Evolutionary conservation across 2,113 vertebrate species (phyloP).

Genomic region (Atlantisia rogersi): DNA sequence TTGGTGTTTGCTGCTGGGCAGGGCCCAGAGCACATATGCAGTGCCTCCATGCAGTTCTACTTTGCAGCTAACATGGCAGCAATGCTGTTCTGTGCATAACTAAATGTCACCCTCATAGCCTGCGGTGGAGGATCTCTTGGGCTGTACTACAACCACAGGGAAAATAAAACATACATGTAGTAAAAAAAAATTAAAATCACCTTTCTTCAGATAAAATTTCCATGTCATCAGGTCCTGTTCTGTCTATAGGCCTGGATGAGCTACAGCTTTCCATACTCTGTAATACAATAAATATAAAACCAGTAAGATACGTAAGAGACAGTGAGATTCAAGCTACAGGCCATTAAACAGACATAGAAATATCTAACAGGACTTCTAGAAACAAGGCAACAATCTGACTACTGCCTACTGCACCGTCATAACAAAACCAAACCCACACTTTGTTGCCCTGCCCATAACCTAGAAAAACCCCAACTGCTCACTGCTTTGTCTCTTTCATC

Average conservation of each 20-base stretch:
- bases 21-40: neutral
- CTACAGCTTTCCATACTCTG: constrained; percentile 78
- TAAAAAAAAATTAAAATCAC: constrained; percentile 68
- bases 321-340: neutral
- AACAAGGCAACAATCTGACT: neutral
- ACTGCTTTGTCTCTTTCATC: neutral
- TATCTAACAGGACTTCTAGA: neutral
- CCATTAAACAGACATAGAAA: neutral
- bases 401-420: neutral
- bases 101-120: neutral
- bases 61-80: neutral
- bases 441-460: neutral
- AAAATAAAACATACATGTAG: neutral
- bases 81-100: neutral
- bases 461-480: neutral
- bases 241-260: constrained; percentile 63
- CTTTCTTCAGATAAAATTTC: constrained; percentile 75
- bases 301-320: neutral
- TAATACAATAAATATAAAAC: constrained; percentile 63
- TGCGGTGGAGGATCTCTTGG: neutral
- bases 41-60: neutral
- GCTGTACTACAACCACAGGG: neutral
- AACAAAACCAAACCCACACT: neutral
- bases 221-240: constrained; percentile 70
- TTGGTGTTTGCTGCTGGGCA: neutral